Conservation (phyloP, 2,113 vertebrate species). For the Heterocephalus glaber region DNA sequence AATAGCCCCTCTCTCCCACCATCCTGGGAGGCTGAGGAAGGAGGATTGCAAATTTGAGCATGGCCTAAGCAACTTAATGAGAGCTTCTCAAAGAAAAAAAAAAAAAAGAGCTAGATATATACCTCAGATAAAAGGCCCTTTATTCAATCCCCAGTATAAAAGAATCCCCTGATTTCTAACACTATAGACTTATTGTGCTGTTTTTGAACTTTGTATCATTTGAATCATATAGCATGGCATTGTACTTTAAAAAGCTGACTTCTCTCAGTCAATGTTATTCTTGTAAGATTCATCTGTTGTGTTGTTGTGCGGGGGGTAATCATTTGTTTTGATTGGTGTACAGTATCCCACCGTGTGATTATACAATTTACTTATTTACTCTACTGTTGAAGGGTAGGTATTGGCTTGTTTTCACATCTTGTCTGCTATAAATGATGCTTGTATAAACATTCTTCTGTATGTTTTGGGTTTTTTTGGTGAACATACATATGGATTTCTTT, state of each 20-base stretch:
- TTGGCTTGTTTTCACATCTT: not conserved
- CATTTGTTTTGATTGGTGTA: not conserved
- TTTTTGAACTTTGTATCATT: not conserved
- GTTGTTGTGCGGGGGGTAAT: not conserved
- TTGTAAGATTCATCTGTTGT: not conserved
- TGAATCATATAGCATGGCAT: not conserved
- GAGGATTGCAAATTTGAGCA: not conserved
- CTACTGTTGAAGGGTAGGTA: not conserved
- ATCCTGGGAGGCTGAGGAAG: not conserved
- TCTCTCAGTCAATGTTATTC: not conserved
- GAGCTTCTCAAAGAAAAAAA: not conserved
- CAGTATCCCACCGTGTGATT: not conserved
- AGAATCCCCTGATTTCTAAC: not conserved
- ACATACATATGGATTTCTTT: not conserved
- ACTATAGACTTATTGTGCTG: not conserved
- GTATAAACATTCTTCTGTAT: not conserved
- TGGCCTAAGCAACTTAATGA: not conserved
- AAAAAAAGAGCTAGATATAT: not conserved
- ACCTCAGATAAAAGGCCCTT: not conserved
- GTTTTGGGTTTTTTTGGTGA: not conserved
- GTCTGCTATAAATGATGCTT: not conserved
- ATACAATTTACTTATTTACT: not conserved
- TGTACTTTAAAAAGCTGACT: not conserved
- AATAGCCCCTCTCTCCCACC: not conserved
- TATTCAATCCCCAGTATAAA: not conserved